A percentile compares a stretch with the other conserved stretches of the same genome.
phyloP scores from a whole-genome alignment of 64 coral and sea anemone genomes.

The Stichodactyla helianthus region DNA sequence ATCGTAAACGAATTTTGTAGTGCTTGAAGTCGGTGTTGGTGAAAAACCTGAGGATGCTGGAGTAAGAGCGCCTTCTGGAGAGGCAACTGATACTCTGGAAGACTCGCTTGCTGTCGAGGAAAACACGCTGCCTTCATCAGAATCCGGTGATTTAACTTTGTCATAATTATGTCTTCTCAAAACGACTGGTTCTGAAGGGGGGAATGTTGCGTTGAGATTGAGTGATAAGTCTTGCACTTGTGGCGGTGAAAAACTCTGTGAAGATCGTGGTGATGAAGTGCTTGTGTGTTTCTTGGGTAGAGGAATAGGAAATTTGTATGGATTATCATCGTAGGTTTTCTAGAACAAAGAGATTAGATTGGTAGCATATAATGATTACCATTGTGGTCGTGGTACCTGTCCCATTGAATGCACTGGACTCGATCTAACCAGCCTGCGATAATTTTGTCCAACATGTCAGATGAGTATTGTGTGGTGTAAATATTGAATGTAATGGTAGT shows the following conservation, averaged over 20 bases:
- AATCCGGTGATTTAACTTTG: constrained; percentile 1
- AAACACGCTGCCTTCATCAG: constrained; percentile 3
- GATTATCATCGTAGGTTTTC: neutral
- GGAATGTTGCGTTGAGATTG: neutral
- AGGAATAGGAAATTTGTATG: constrained; percentile 18
- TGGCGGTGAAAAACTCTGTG: constrained; percentile 10
- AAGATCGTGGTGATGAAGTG: neutral
- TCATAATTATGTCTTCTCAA: constrained; percentile 1
- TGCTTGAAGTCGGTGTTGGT: neutral
- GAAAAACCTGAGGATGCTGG: constrained; percentile 7
- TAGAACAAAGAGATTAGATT: neutral
- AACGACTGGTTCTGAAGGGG: neutral
- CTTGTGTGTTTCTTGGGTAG: constrained; percentile 35
- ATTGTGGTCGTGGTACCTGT: no score
- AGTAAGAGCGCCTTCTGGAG: constrained; percentile 1
- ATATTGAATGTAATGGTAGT: no score
- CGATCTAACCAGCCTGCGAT: no score
- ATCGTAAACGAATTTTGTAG: constrained; percentile 14
- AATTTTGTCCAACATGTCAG: no score
- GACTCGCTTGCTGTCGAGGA: constrained; percentile 14
- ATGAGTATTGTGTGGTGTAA: no score
- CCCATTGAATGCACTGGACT: no score
- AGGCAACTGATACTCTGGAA: neutral
- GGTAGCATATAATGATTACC: no score
- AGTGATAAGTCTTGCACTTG: neutral